phyloP scores from a whole-genome alignment of 2,113 vertebrate genomes.

The Alligator mississippiensis region DNA sequence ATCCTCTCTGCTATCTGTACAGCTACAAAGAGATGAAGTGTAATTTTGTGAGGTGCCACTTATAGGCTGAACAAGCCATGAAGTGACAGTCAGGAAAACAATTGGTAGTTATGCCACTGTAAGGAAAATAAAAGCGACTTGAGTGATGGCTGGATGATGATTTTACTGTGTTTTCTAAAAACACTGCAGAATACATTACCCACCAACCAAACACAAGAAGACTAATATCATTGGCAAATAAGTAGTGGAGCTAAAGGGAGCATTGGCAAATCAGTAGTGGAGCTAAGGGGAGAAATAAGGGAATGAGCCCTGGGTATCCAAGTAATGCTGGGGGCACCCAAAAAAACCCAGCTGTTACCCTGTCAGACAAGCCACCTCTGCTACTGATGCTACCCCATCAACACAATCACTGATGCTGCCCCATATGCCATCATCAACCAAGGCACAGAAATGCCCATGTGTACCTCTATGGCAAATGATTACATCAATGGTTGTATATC shows the following conservation, averaged over 20 bases:
- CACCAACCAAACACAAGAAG: not conserved
- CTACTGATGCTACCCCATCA: no score
- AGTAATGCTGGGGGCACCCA: no score
- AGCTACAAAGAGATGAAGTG: not conserved
- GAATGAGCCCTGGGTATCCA: no score
- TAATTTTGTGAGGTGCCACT: not conserved
- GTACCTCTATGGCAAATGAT: not conserved
- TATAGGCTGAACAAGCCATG: not conserved
- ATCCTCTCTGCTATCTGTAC: no score
- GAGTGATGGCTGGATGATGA: not conserved
- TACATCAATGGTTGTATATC: not conserved
- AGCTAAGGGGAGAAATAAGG: no score
- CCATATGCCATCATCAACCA: no score
- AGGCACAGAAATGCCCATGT: no score
- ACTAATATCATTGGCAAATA: not conserved
- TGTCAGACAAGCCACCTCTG: no score
- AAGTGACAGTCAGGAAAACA: not conserved
- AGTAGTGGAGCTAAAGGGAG: not conserved
- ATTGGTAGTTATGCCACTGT: not conserved
- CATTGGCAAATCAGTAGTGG: no score
- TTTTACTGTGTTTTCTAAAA: not conserved
- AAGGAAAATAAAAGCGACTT: not conserved
- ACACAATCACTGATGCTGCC: no score
- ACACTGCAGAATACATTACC: not conserved
- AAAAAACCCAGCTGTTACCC: no score